Base-by-base conservation (phyloP, 1,140 invertebrate genomes). In the Phthorimaea operculella region DNA sequence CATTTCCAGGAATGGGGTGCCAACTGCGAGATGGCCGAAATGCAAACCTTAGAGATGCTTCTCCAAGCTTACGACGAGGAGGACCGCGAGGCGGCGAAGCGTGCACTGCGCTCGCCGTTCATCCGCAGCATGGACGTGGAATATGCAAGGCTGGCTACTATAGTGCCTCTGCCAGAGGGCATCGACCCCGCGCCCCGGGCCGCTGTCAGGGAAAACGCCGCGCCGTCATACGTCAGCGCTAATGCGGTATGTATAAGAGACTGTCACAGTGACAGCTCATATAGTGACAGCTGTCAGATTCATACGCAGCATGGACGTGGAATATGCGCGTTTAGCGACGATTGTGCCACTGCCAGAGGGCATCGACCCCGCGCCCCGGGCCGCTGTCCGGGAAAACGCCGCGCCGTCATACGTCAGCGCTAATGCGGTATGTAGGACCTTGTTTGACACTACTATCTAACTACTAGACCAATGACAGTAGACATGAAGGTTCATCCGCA, bases 71-170 rank as follows among this genome's bases (percentile, higher is more conserved):
- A 93, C 72, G 96, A 98, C 66, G 93, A 97, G 63, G 94, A 97
- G 69, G 96, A 98, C 79, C 88, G 92, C 0, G 94, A 97, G 50
- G 85, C 88, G 8, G 94, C 93, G 0, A 87, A 89, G 45, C 79
- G 86, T 52, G 94, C 94, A 4, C 84, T 98, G 1, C 91, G 91
- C 49, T 90, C 90, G 71, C 91, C 96, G 2, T 97, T 98, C 74
- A 97, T 98, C 54, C 93, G 94, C 59, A 94, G 96, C 68, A 96
- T 98, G 95, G 96, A 98, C 76, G 93, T 97, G 21, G 96, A 97
- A 70, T 98, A 97, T 81, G 89, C 95, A 0, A 90, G 92, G 68
- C 82, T 98, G 52, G 94, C 95, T 0, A 83, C 92, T 60, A 90
- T 91, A 62, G 86, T 97, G 66, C 91, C 90, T 16, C 76, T 95